A percentile compares a stretch with the other conserved stretches of the same genome.
Evolutionary conservation across 1,140 invertebrate species (phyloP).

Genomic region (Drosophila trapezifrons): DNA sequence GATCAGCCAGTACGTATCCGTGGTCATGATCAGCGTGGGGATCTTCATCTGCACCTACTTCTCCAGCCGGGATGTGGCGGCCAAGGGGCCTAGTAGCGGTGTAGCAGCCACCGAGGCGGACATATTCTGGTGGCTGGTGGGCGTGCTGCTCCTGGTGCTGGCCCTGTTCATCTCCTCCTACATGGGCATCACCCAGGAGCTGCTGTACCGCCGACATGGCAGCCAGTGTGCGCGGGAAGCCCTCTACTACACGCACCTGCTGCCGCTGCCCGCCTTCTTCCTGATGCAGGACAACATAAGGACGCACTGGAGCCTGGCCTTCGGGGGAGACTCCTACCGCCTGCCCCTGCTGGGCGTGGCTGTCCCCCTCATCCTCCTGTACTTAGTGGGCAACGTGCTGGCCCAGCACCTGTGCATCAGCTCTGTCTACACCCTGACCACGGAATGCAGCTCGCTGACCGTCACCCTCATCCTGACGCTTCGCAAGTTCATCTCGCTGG

Average conservation of each 20-base stretch:
- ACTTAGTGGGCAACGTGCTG: slow-evolving; percentile 93
- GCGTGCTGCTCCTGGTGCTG: slow-evolving; percentile 93
- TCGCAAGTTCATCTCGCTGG: slow-evolving; percentile 96
- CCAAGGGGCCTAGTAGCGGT: background rate
- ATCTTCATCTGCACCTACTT: slow-evolving; percentile 96
- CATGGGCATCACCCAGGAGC: slow-evolving; percentile 99
- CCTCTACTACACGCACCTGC: slow-evolving; percentile 92
- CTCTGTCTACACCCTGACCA: slow-evolving; percentile 97
- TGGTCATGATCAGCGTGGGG: slow-evolving; percentile 95
- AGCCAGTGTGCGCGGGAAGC: slow-evolving; percentile 96
- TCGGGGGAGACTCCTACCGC: slow-evolving; percentile 66
- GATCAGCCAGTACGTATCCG: slow-evolving; percentile 95
- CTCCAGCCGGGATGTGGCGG: slow-evolving; percentile 85
- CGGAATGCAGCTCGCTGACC: slow-evolving; percentile 96
- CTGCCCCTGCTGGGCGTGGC: slow-evolving; percentile 84
- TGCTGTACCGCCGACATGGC: slow-evolving; percentile 92
- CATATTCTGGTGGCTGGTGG: slow-evolving; percentile 91
- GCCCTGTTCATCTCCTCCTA: slow-evolving; percentile 97
- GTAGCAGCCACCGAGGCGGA: background rate
- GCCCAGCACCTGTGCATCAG: slow-evolving; percentile 98
- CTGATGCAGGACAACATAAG: slow-evolving; percentile 88
- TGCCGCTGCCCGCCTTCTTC: slow-evolving; percentile 72
- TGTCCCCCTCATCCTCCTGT: slow-evolving; percentile 91
- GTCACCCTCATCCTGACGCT: slow-evolving; percentile 98
- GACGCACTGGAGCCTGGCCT: slow-evolving; percentile 83